phyloP scores from a whole-genome alignment of 2,888 invertebrate genomes.

The Pomacea canaliculata region DNA sequence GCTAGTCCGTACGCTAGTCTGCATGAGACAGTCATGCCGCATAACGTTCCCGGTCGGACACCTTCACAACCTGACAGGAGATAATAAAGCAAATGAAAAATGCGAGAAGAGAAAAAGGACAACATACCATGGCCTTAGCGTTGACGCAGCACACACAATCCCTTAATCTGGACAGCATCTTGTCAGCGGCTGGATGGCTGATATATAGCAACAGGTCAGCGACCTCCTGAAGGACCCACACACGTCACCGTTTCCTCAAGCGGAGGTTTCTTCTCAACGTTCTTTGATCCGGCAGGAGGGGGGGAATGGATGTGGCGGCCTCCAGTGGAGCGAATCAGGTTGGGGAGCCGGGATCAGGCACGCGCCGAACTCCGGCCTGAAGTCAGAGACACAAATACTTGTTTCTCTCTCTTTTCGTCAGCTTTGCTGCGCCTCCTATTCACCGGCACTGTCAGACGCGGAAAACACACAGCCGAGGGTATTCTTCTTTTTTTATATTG shows the following conservation, averaged over 20 bases:
- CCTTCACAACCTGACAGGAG: too few species aligned
- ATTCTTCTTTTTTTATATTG: too few species aligned
- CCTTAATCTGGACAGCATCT: slow-evolving; percentile 6
- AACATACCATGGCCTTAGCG: neutral
- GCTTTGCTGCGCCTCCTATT: neutral
- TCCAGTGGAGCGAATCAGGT: neutral
- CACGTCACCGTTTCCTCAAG: neutral
- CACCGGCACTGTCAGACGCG: too few species aligned
- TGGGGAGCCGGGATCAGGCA: too few species aligned
- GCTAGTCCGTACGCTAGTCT: too few species aligned
- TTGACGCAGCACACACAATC: slow-evolving; percentile 11
- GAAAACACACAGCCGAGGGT: too few species aligned
- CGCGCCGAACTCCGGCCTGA: neutral
- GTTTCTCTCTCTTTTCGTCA: neutral
- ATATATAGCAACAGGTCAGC: slow-evolving; percentile 1
- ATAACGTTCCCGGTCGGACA: too few species aligned
- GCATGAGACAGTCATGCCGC: too few species aligned
- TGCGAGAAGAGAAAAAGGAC: too few species aligned
- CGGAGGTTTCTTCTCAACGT: too few species aligned
- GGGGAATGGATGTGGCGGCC: neutral
- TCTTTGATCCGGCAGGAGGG: neutral
- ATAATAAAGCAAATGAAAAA: too few species aligned
- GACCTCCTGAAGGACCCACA: too few species aligned
- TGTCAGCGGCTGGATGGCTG: neutral
- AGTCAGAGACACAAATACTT: slow-evolving; percentile 5